Evolutionary conservation across 2,888 invertebrate genomes (phyloP).

Genomic region (Melieria crassipennis): DNA sequence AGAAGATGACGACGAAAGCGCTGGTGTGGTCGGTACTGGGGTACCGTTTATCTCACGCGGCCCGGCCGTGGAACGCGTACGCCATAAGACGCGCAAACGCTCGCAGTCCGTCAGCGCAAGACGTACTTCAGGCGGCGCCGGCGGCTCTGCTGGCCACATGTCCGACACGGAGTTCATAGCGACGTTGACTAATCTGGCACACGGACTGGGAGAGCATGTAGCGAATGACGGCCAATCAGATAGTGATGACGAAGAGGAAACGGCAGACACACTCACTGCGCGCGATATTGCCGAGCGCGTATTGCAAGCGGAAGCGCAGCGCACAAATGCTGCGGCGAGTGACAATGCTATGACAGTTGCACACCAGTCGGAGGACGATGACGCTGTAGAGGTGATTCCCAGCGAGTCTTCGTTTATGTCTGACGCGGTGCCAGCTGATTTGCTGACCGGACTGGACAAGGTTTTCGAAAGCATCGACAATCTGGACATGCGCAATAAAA

Average conservation of each 20-base stretch:
- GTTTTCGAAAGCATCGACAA: slow-evolving; percentile 48
- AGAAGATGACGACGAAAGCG: slow-evolving; percentile 44
- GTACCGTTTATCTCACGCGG: slow-evolving; percentile 59
- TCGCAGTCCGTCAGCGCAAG: slow-evolving; percentile 16
- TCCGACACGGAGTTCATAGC: slow-evolving; percentile 55
- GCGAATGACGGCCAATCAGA: slow-evolving; percentile 9
- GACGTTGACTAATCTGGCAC: slow-evolving; percentile 49
- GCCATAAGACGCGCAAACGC: slow-evolving; percentile 24
- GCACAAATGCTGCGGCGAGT: no score
- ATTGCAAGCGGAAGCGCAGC: neutral
- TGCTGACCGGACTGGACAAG: slow-evolving; percentile 40
- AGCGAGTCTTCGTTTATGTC: neutral
- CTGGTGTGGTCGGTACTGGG: slow-evolving; percentile 47
- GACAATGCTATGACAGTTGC: no score
- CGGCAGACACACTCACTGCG: slow-evolving; percentile 47
- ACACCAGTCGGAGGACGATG: neutral
- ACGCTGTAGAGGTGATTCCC: neutral
- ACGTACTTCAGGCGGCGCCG: slow-evolving; percentile 3
- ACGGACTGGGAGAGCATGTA: slow-evolving; percentile 26
- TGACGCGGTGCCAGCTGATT: slow-evolving; percentile 42
- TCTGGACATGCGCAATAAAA: slow-evolving; percentile 28
- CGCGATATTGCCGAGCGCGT: neutral
- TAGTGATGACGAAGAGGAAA: slow-evolving; percentile 44
- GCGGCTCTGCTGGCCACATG: slow-evolving; percentile 33
- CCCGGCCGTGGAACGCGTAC: slow-evolving; percentile 56